Percentiles rank a stretch among this genome's conserved stretches.
phyloP scores from a whole-genome alignment of 2,888 invertebrate genomes.

The Hybos culiciformis region DNA sequence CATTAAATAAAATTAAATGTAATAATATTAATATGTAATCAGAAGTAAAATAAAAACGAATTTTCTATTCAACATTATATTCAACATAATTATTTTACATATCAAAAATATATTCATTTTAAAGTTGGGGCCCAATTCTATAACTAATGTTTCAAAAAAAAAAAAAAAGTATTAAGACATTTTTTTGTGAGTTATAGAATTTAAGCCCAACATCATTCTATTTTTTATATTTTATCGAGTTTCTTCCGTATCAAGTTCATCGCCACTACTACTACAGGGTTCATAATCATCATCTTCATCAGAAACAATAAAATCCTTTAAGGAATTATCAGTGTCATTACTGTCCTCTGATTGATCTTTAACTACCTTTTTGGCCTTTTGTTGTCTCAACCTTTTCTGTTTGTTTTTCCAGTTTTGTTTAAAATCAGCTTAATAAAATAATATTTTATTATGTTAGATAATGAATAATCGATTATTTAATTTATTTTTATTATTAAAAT shows the following conservation, averaged over 20 bases:
- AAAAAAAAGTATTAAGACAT: no score
- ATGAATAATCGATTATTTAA: not conserved
- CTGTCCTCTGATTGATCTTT: slow-evolving; percentile 23
- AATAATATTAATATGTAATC: no score
- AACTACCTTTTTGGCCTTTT: slow-evolving; percentile 35
- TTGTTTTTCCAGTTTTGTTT: slow-evolving; percentile 17
- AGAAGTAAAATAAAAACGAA: no score
- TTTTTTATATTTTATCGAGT: slow-evolving; percentile 15
- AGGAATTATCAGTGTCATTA: slow-evolving; percentile 37
- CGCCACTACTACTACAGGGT: slow-evolving; percentile 25
- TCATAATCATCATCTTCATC: slow-evolving; percentile 38
- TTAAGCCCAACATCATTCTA: no score
- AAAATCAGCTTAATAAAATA: slow-evolving; percentile 15
- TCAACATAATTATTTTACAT: no score
- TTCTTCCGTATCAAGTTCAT: slow-evolving; percentile 25
- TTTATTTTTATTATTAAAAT: no score
- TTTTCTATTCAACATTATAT: no score
- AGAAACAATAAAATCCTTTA: slow-evolving; percentile 39
- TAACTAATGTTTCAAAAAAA: no score
- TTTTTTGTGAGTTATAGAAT: no score
- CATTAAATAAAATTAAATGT: no score
- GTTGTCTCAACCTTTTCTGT: slow-evolving; percentile 13
- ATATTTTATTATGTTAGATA: not conserved
- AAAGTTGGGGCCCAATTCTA: no score
- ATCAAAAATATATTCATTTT: no score